Conservation (phyloP, 2,113 vertebrate species). For the Cinclus mexicanus region DNA sequence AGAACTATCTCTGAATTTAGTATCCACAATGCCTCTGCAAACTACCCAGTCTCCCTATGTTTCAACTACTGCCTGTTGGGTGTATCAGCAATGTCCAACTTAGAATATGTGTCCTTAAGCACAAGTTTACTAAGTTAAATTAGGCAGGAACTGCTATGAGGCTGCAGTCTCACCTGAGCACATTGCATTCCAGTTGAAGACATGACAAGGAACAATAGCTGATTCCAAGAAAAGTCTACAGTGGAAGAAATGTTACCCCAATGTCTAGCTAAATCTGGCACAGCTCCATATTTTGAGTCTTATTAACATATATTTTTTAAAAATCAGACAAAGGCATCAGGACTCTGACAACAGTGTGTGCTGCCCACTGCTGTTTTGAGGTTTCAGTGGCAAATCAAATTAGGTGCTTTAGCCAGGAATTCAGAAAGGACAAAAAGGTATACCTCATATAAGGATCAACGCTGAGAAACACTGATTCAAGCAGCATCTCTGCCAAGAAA, state of each 20-base stretch:
- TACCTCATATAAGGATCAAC: conserved; percentile 94
- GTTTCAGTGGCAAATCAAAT: background rate
- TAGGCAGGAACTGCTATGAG: background rate
- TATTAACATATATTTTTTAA: background rate
- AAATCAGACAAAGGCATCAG: background rate
- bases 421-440: background rate
- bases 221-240: background rate
- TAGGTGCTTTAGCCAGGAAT: background rate
- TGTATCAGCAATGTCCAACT: background rate
- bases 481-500: conserved; percentile 81
- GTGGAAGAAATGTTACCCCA: background rate
- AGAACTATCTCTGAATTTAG: background rate
- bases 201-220: background rate
- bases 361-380: background rate
- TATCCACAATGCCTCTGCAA: background rate
- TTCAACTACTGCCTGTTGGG: background rate
- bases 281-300: background rate
- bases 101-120: background rate
- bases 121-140: background rate
- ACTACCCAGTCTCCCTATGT: background rate
- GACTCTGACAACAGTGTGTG: background rate
- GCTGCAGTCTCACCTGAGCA: background rate
- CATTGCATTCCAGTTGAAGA: background rate
- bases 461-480: conserved; percentile 87
- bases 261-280: background rate